Evolutionary conservation across 1,140 invertebrate species (phyloP), one percentile per base, ranked within the genome.

Genomic region (Copidosoma floridanum): DNA sequence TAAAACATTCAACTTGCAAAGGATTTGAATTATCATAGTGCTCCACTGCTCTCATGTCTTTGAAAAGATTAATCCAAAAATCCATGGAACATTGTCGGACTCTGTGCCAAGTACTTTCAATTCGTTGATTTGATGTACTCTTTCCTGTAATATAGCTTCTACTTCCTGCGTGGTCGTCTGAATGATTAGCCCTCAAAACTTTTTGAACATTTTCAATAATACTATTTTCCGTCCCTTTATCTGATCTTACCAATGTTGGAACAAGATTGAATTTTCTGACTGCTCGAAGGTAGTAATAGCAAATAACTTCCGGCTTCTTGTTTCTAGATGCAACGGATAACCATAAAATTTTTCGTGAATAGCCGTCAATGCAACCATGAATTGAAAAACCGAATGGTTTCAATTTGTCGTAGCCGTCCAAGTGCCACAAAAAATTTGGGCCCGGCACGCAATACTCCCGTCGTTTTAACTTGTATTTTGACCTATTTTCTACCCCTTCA

Each of bases 291-390:
- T 64, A 76, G 52, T 71, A 69, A 48, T n/a, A n/a, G n/a, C n/a
- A n/a, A n/a, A n/a, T n/a, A n/a, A n/a, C n/a, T n/a, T n/a, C n/a
- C n/a, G n/a, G n/a, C n/a, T n/a, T 37, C 47, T 73, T 48, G 57
- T 61, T 76, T 54, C 63, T 74, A 18, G 67, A 63, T 3, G 14
- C 48, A n/a, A 27, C 35, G 11, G 61, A 61, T n/a, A n/a, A n/a
- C n/a, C n/a, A n/a, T n/a, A n/a, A n/a, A n/a, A n/a, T n/a, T n/a
- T 66, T 40, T 21, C 65, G 29, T 11, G 69, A 73, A 58, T 69
- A 74, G 0, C 72, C 72, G 48, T 74, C 71, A 12, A 76, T 70
- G 29, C 29, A 32, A 32, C 29, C 29, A 12, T 32, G 29, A 7
- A 32, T 32, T 6, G 29, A 6, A 6, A 44, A 20, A 6, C 41